Evolutionary conservation across 2,113 vertebrate species (phyloP).

Genomic region (Delphinapterus leucas): DNA sequence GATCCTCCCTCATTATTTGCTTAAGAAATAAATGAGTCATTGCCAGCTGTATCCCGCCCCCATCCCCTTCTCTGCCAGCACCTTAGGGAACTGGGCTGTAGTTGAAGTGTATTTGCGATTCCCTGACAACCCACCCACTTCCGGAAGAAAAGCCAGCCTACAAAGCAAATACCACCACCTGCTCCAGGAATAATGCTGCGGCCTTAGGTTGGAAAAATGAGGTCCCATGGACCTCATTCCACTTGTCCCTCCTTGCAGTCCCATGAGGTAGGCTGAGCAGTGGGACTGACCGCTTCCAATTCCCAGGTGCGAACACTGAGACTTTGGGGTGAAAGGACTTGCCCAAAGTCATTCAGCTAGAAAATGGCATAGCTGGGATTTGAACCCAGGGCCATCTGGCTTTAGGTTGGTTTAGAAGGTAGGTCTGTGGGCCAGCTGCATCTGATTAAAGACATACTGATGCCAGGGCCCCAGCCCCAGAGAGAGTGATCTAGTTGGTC

Average conservation of each 20-base stretch:
- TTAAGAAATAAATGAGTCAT: background rate
- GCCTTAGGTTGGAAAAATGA: background rate
- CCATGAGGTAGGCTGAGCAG: background rate
- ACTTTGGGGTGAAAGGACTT: background rate
- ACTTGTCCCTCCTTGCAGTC: background rate
- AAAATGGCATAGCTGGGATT: background rate
- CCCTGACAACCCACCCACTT: background rate
- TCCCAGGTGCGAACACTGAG: background rate
- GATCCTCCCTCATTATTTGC: background rate
- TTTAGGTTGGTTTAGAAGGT: background rate
- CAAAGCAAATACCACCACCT: background rate
- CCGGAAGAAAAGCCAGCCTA: background rate
- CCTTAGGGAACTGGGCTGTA: background rate
- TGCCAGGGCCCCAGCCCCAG: background rate
- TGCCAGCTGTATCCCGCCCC: background rate
- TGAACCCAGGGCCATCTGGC: background rate
- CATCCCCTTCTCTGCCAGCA: too few relatives aligned
- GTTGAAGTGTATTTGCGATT: background rate
- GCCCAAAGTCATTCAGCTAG: background rate
- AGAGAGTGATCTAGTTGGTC: background rate
- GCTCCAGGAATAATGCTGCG: fast-evolving
- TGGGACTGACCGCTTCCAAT: too few relatives aligned
- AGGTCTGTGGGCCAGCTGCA: background rate
- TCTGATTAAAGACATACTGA: background rate
- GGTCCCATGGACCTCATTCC: background rate